These are phyloP conservation scores for Fundulus diaphanus DNA, from an alignment of 2,797 vertebrate species.

Conservation along the genomic window DNA sequence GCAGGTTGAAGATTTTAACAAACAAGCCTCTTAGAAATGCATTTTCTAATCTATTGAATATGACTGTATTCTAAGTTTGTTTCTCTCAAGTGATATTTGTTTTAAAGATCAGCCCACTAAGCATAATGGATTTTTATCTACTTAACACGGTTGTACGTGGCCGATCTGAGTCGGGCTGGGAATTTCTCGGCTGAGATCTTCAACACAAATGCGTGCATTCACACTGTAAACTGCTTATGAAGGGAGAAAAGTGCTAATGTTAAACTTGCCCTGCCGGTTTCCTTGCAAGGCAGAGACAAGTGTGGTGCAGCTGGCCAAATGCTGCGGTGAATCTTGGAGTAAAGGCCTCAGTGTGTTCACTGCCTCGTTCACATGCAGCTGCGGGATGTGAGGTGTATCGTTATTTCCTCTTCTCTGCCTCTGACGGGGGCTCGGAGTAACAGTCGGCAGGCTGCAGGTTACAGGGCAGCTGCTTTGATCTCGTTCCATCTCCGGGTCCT, in stretches of 20 bases:
- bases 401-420: conserved; percentile 67
- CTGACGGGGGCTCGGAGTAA: conserved; percentile 52
- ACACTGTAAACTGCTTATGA: conserved; percentile 55
- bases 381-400: conserved; percentile 69
- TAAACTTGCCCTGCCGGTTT: conserved; percentile 55
- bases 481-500: conserved; percentile 31
- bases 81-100: conserved; percentile 10
- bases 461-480: conserved; percentile 65
- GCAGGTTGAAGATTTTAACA: too few species aligned
- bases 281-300: conserved; percentile 60
- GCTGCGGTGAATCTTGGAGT: conserved; percentile 62
- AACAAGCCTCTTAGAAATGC: too few species aligned
- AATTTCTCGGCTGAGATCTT: conserved; percentile 43
- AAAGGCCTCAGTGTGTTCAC: conserved; percentile 69
- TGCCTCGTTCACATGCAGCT: conserved; percentile 57
- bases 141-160: conserved; percentile 55
- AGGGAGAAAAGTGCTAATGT: conserved; percentile 66
- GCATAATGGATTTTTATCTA: conserved; percentile 6
- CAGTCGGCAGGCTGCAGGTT: conserved; percentile 66
- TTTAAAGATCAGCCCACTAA: conserved; percentile 5
- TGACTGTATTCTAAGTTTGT: background rate
- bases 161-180: conserved; percentile 21
- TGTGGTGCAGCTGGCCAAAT: conserved; percentile 62
- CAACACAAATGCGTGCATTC: conserved; percentile 56
- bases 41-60: too few species aligned